Conservation (phyloP, 2,888 invertebrate species). For the Patella depressa region DNA sequence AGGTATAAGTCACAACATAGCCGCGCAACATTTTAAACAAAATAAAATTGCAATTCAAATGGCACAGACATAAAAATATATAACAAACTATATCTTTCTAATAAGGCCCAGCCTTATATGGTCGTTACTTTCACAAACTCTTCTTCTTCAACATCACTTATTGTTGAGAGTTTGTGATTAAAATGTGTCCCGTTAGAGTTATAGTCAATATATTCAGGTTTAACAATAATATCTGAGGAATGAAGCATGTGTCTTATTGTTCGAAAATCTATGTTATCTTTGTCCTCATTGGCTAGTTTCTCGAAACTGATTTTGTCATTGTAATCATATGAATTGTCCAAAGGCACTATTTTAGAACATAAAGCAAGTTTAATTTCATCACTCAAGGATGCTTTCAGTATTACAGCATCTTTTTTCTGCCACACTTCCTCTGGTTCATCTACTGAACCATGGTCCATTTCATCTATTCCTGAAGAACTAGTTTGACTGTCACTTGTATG, state of each 20-base stretch:
- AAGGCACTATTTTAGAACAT: conserved; percentile 21
- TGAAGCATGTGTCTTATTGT: conserved; percentile 52
- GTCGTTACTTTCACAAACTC: conserved; percentile 40
- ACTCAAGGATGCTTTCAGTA: conserved; percentile 15
- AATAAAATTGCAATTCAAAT: no score
- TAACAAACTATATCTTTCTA: neutral
- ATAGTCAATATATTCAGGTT: conserved; percentile 26
- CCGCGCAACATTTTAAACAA: no score
- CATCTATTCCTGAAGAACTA: neutral
- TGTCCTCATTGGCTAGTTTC: conserved; percentile 10
- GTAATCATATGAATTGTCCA: neutral
- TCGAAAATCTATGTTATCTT: conserved; percentile 44
- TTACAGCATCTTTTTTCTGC: neutral
- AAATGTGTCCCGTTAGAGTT: neutral
- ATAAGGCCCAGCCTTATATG: conserved; percentile 25
- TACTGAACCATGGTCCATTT: neutral
- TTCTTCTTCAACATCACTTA: conserved; percentile 38
- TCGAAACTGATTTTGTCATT: neutral
- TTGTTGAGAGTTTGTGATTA: conserved; percentile 35
- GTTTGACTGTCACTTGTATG: conserved; percentile 4
- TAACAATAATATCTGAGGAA: conserved; percentile 56
- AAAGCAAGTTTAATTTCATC: conserved; percentile 34
- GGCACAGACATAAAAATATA: no score
- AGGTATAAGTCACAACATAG: no score
- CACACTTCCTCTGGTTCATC: neutral